These are phyloP conservation scores for Helarctos malayanus DNA, from an alignment of 2,797 vertebrate genomes.

Conservation along the genomic window DNA sequence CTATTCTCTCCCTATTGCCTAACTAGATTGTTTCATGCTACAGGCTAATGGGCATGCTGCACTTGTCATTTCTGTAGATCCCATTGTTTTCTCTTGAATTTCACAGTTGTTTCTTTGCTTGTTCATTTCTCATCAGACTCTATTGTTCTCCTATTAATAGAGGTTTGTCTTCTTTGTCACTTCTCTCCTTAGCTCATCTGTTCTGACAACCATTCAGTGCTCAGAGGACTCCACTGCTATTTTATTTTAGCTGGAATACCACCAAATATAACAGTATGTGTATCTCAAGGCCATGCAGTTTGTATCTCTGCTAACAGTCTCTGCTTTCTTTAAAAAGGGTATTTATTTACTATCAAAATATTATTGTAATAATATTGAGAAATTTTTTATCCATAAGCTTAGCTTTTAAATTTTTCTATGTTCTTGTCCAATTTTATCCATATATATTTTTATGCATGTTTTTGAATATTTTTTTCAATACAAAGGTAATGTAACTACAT, in stretches of 20 bases:
- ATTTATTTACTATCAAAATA: constrained; percentile 41
- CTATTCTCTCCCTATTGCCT: not conserved
- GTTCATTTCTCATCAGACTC: constrained; percentile 20
- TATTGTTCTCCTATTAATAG: constrained; percentile 51
- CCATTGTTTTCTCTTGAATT: constrained; percentile 63
- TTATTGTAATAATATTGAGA: not conserved
- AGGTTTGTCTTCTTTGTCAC: constrained; percentile 40
- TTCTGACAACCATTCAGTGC: constrained; percentile 38
- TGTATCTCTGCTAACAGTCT: constrained; percentile 12
- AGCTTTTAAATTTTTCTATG: not conserved
- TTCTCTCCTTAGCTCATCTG: constrained; percentile 44
- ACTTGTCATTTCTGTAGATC: not conserved
- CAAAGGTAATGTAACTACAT: not conserved
- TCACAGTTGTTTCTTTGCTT: constrained; percentile 41
- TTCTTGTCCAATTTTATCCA: not conserved
- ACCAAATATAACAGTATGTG: constrained; percentile 39
- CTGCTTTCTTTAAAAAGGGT: not conserved
- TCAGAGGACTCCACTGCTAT: not conserved
- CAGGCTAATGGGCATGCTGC: not conserved
- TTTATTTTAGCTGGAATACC: not conserved
- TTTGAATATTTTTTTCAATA: not conserved
- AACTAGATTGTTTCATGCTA: constrained; percentile 25
- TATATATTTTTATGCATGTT: not conserved
- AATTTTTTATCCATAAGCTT: not conserved
- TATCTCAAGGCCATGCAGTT: not conserved